Percentiles rank a stretch among this genome's conserved stretches.
These are phyloP conservation scores for Hydractinia symbiolongicarpus DNA, from an alignment of 30 jellyfish, hydroid and myxozoan genomes.

Conservation along the genomic window DNA sequence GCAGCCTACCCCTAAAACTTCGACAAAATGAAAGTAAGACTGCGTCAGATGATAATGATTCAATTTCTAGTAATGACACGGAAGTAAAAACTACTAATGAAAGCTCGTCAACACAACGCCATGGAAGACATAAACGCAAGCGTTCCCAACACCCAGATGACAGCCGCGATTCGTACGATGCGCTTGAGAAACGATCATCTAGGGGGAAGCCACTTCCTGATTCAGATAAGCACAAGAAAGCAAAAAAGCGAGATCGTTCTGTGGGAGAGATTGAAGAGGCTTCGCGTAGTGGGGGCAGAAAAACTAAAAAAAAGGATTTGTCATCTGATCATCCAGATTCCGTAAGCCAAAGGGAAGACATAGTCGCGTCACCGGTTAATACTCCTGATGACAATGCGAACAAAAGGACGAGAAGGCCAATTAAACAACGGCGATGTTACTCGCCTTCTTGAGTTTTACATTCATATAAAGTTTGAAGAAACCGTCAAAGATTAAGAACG, in stretches of 20 bases:
- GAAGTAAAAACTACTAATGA: neutral
- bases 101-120: too few species aligned
- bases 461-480: too few species aligned
- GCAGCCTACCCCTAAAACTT: slow-evolving; percentile 18
- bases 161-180: neutral
- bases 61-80: slow-evolving; percentile 18
- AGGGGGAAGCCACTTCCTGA: neutral
- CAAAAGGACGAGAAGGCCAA: slow-evolving; percentile 48
- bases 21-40: slow-evolving; percentile 26
- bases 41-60: slow-evolving; percentile 16
- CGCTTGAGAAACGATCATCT: neutral
- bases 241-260: slow-evolving; percentile 1
- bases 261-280: neutral
- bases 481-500: too few species aligned
- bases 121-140: neutral
- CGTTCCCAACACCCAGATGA: neutral
- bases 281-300: neutral
- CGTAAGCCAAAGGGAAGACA: neutral
- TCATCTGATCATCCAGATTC: neutral
- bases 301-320: slow-evolving; percentile 1
- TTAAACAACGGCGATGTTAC: slow-evolving; percentile 56
- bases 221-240: neutral
- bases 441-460: slow-evolving; percentile 41
- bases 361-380: neutral
- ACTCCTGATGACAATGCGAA: slow-evolving; percentile 22